Evolutionary conservation across 2,888 invertebrate genomes (phyloP).

Genomic region (Melangyna quadrimaculata): DNA sequence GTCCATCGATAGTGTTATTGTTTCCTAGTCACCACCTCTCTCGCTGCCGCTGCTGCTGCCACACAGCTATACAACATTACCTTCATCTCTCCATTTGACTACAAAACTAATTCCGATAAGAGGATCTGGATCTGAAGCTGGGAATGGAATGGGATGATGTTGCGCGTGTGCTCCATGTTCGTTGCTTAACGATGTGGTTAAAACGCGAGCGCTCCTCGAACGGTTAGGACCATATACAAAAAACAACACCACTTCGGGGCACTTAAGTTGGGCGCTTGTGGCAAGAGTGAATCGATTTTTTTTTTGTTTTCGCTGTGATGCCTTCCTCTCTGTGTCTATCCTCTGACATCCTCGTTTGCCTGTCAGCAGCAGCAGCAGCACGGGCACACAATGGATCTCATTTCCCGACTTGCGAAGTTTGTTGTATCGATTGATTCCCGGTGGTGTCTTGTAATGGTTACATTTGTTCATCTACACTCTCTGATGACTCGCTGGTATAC

Average conservation of each 20-base stretch:
- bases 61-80: background rate
- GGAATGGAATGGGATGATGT: slow-evolving; percentile 27
- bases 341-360: slow-evolving; percentile 62
- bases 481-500: too few relatives aligned
- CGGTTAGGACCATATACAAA: slow-evolving; percentile 21
- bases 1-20: slow-evolving; percentile 57
- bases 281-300: slow-evolving; percentile 26
- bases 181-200: slow-evolving; percentile 69
- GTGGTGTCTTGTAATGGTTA: slow-evolving; percentile 58
- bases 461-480: slow-evolving; percentile 61
- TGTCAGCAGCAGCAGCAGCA: slow-evolving; percentile 56
- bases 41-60: background rate
- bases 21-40: slow-evolving; percentile 35
- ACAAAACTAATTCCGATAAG: slow-evolving; percentile 70
- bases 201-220: slow-evolving; percentile 44
- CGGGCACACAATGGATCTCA: slow-evolving; percentile 63
- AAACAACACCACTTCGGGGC: slow-evolving; percentile 12
- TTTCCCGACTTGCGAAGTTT: slow-evolving; percentile 38
- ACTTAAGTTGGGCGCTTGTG: slow-evolving; percentile 59
- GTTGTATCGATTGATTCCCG: slow-evolving; percentile 47
- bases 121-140: slow-evolving; percentile 18
- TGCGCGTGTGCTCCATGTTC: slow-evolving; percentile 63
- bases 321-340: background rate
- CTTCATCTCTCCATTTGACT: slow-evolving; percentile 35
- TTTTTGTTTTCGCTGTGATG: too few relatives aligned